Evolutionary conservation across 1,140 invertebrate genomes (phyloP), one percentile per base, ranked within the genome.

Genomic region (Helicoverpa armigera): DNA sequence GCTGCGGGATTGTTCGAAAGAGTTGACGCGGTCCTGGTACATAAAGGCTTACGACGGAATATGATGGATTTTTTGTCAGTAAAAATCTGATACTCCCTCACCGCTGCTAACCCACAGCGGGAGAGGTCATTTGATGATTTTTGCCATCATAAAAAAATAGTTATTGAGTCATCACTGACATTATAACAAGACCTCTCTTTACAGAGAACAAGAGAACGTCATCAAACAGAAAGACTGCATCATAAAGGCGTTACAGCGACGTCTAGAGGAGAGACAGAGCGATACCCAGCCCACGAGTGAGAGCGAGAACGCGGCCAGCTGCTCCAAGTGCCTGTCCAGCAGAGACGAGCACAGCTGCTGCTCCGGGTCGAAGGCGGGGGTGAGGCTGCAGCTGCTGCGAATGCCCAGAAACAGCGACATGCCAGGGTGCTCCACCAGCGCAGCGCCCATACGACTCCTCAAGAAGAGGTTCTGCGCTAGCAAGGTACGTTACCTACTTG

Each of bases 161-260:
- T n/a, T n/a, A n/a, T n/a, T n/a, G n/a, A n/a, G n/a, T n/a, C n/a
- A n/a, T n/a, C 13, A 61, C 5, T 23, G 0, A 11, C 9, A 2
- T 61, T 7, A 12, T 16, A n/a, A 67, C 10, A 18, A n/a, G 48
- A 48, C n/a, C 70, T 3, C 29, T 50, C 54, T 73, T 73, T 70
- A 14, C 81, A 90, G 89, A 23, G 87, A 91, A 54, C 89, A 89
- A 87, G 86, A 88, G 65, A 67, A 85, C 7, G 86, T 82, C 72
- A 87, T 92, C 23, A 89, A 89, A 79, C 79, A 84, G 58, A 89
- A 89, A 70, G 85, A 91, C 12, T 78, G 48, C 0, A 9, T 86
- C 5, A 87, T 92, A 51, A 70, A 69, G 7, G 58, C 72, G 10
- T 61, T 91, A 0, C 85, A 83, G 80, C 53, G 69, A 10, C 77